These are phyloP conservation scores for Scarus forsteni DNA, from an alignment of 2,797 vertebrate species.

Conservation along the genomic window DNA sequence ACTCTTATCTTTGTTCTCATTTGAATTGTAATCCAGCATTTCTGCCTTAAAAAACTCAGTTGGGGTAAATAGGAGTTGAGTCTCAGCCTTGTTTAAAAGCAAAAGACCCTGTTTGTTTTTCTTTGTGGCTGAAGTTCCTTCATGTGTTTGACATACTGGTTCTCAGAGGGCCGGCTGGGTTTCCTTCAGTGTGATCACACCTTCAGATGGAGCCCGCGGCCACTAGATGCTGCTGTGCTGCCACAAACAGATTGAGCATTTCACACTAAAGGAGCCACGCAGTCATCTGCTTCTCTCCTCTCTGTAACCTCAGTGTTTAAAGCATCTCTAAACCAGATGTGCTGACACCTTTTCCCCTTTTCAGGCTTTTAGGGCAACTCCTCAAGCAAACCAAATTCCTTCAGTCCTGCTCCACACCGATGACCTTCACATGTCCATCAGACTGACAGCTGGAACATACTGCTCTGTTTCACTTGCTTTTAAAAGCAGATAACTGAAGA, in stretches of 20 bases:
- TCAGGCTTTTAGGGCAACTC: conserved; percentile 16
- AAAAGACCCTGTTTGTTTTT: too few relatives aligned
- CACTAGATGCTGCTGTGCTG: conserved; percentile 72
- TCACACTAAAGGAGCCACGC: background rate
- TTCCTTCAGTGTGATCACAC: background rate
- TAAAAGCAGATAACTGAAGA: background rate
- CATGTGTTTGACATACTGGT: background rate
- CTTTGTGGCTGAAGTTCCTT: too few relatives aligned
- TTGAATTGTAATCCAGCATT: too few relatives aligned
- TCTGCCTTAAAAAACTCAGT: too few relatives aligned
- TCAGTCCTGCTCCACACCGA: conserved; percentile 22
- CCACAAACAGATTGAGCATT: conserved; percentile 16
- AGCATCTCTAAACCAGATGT: conserved; percentile 30
- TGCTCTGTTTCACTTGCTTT: conserved; percentile 9
- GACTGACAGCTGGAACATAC: conserved; percentile 38
- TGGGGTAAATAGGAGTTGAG: too few relatives aligned
- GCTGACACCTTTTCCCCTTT: conserved; percentile 26
- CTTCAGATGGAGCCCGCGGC: conserved; percentile 16
- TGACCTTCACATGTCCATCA: conserved; percentile 36
- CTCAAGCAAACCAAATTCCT: conserved; percentile 20
- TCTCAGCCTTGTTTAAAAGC: too few relatives aligned
- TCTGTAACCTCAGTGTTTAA: conserved; percentile 6
- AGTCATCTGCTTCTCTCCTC: conserved; percentile 10
- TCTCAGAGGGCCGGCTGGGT: conserved; percentile 11
- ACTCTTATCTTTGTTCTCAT: too few relatives aligned